Evolutionary conservation across 2,797 vertebrate species (phyloP), one percentile per base, ranked within the genome.

Genomic region (Falco berigora): DNA sequence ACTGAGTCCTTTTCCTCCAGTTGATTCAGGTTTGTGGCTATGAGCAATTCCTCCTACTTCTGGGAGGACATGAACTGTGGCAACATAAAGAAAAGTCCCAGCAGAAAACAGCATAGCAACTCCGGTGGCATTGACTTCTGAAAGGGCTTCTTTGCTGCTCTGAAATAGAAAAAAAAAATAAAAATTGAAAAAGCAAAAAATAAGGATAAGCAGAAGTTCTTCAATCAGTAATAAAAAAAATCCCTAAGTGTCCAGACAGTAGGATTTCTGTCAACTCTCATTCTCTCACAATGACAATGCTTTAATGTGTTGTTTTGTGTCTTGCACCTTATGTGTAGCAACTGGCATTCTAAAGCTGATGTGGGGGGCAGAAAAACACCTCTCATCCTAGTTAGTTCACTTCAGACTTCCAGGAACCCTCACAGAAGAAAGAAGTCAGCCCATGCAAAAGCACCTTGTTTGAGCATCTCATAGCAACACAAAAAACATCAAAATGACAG

Each of bases 61-160:
- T 2, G 99, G 99, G 49, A 99, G 99, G 88, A 99, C 99, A 4
- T 99, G 99, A 49, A 99, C 99, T 11, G 99, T 99, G 96, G 99
- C 99, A 92, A 99, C 99, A 14, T 99, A 99, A 52, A 99, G 98
- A 98, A 99, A 99, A 92, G 99, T 99, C 85, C 99, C 99, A 1
- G 99, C 99, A 46, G 99, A 99, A 97, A 99, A 99, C 59, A 99
- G 98, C 99, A 99, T 99, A 97, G 99, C 99, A 44, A 99, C 99
- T 46, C 99, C 99, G 4, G 99, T 99, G 97, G 99, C 99, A 52
- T 99, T 99, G 96, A 99, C 98, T 85, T 99, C 98, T 21, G 99
- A 99, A 90, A 99, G 98, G 14, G 99, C 99, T 98, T 99, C 99
- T 97, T 99, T 99, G 97, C 99, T 99, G 98, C 99, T 99, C 99